Evolutionary conservation across 2,113 vertebrate species (phyloP).

Genomic region (Pygoscelis adeliae): DNA sequence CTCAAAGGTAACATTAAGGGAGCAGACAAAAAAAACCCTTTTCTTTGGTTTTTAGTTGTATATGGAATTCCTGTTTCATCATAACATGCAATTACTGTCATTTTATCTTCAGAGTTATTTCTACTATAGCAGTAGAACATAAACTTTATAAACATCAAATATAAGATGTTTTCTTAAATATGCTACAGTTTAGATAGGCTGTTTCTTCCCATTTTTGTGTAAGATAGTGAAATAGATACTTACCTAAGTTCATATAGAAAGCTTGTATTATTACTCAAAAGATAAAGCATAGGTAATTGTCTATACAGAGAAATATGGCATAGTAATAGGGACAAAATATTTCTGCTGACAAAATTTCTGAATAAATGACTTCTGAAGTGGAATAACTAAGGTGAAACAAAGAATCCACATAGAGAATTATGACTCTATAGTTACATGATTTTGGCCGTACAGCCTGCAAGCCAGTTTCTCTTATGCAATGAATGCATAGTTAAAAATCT

Average conservation of each 20-base stretch:
- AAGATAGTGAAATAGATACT: not conserved
- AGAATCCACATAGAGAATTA: not conserved
- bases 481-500: not conserved
- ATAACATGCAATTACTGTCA: not conserved
- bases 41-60: not conserved
- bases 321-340: not conserved
- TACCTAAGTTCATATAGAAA: not conserved
- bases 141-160: not conserved
- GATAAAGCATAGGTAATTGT: not conserved
- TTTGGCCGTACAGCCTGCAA: not conserved
- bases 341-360: not conserved
- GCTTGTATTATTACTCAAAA: not conserved
- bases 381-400: not conserved
- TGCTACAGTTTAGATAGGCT: not conserved
- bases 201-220: not conserved
- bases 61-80: not conserved
- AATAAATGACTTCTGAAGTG: not conserved
- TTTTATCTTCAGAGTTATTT: not conserved
- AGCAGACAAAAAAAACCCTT: not conserved
- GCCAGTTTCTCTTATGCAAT: not conserved
- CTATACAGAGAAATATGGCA: not conserved
- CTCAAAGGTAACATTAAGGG: not conserved
- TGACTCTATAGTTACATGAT: not conserved
- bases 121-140: not conserved
- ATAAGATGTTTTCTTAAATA: not conserved